Evolutionary conservation across 2,888 invertebrate species (phyloP), one percentile per base, ranked within the genome.

Genomic region (Drosophila kuntzei): DNA sequence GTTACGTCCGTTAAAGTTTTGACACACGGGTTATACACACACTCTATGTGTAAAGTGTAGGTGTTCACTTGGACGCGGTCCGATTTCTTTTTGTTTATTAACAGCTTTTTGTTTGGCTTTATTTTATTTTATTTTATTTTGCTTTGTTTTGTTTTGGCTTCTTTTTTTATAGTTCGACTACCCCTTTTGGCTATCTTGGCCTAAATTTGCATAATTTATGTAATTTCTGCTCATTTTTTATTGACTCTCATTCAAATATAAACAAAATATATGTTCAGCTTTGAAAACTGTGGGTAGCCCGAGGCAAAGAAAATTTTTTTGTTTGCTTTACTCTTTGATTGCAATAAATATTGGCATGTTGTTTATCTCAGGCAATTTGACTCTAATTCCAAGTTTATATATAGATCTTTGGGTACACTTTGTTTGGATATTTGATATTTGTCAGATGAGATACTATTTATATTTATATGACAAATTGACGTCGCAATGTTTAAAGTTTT

Each of bases 201-300:
- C 80, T 66, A 69, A 81, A 81, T 80, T 79, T 80, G 76, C 79
- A 80, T 80, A 81, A 81, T 81, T 81, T 81, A 81, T 79, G 79
- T 81, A 81, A 80, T 72, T 79, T 79, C 46, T 50, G 68, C 37
- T 27, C 65, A 60, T 53, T 64, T 70, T 65, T 75, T 74, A 69
- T 74, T 74, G 69, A 47, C 58, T 68, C 61, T 50, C 50, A 37
- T 54, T 59, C 50, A 16, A 32, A 34, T 34, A 59, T 53, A 69
- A 53, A 71, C 55, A 41, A 73, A 55, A 47, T 27, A 61, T 49
- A 37, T 47, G 43, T 49, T 54, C 43, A 34, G 47, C 49, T 49
- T 14, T 6, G 9, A 39, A 41, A 25, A n/a, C 37, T 57, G 50
- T 37, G n/a, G 7, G 47, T 25, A n/a, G 29, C 64, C 57, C 20